A percentile compares a stretch with the other conserved stretches of the same genome.
phyloP scores from a whole-genome alignment of 2,113 vertebrate species.

The Oreochromis aureus region DNA sequence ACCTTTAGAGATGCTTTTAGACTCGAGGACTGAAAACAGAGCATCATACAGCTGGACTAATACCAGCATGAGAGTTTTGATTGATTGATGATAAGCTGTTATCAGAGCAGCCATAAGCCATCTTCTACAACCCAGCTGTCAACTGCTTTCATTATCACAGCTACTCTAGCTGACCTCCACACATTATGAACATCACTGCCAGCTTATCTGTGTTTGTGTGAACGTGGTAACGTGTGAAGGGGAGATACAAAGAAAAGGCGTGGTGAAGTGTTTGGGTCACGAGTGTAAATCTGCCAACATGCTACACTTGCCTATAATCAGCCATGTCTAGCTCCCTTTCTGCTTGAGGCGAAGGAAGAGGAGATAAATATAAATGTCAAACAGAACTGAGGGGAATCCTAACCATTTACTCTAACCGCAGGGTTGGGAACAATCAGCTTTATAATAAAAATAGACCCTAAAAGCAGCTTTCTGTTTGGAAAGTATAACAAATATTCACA shows the following conservation, averaged over 20 bases:
- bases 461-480: not conserved
- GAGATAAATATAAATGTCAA: not conserved
- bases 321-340: not conserved
- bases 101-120: not conserved
- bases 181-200: not conserved
- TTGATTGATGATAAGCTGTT: not conserved
- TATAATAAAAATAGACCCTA: not conserved
- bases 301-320: not conserved
- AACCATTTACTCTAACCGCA: not conserved
- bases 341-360: not conserved
- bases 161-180: not conserved
- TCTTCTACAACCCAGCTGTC: not conserved
- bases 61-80: not conserved
- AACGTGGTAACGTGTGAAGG: not conserved
- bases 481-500: not conserved
- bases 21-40: not conserved
- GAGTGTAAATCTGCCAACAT: conserved; percentile 24
- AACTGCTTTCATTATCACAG: not conserved
- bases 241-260: not conserved
- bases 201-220: conserved; percentile 7
- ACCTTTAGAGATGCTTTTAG: not conserved
- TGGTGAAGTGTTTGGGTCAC: not conserved
- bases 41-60: not conserved
- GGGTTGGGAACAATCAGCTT: not conserved
- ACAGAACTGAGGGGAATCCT: not conserved